A percentile compares a stretch with the other conserved stretches of the same genome.
phyloP scores from a whole-genome alignment of 2,888 invertebrate species.

The Caenorhabditis sp. region DNA sequence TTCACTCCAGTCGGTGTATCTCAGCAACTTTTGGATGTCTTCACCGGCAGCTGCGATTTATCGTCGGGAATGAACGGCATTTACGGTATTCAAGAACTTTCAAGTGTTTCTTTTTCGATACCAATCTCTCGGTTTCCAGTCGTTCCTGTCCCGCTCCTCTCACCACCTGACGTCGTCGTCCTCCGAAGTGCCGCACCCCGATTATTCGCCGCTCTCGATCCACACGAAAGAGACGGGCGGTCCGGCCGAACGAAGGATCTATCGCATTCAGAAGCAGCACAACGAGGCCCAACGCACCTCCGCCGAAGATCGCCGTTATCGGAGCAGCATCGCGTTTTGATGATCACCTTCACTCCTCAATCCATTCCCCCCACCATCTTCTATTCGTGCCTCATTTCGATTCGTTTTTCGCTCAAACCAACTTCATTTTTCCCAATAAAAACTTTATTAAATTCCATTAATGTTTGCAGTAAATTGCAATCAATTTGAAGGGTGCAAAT shows the following conservation, averaged over 20 bases:
- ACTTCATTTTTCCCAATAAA: slow-evolving; percentile 13
- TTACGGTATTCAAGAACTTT: no score
- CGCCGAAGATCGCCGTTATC: slow-evolving; percentile 48
- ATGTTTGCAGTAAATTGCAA: no score
- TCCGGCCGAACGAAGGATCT: slow-evolving; percentile 50
- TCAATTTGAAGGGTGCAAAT: not conserved
- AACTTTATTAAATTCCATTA: not conserved
- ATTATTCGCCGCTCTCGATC: slow-evolving; percentile 53
- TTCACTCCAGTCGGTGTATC: no score
- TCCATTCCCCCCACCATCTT: slow-evolving; percentile 10
- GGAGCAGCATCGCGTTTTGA: slow-evolving; percentile 65
- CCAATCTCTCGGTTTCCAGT: slow-evolving; percentile 7
- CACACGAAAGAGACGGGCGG: slow-evolving; percentile 52
- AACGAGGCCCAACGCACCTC: slow-evolving; percentile 6
- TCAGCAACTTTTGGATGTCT: no score
- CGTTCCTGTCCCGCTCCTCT: slow-evolving; percentile 42
- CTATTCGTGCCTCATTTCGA: slow-evolving; percentile 53
- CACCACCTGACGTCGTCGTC: slow-evolving; percentile 38
- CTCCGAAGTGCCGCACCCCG: slow-evolving; percentile 43
- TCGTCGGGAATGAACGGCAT: no score
- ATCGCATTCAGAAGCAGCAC: slow-evolving; percentile 50
- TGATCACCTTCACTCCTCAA: slow-evolving; percentile 9
- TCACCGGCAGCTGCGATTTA: no score
- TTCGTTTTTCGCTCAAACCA: slow-evolving; percentile 47
- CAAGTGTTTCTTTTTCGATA: no score